Percentiles rank a stretch among this genome's conserved stretches.
Evolutionary conservation across 2,113 vertebrate genomes (phyloP).

Genomic region (Dascyllus trimaculatus): DNA sequence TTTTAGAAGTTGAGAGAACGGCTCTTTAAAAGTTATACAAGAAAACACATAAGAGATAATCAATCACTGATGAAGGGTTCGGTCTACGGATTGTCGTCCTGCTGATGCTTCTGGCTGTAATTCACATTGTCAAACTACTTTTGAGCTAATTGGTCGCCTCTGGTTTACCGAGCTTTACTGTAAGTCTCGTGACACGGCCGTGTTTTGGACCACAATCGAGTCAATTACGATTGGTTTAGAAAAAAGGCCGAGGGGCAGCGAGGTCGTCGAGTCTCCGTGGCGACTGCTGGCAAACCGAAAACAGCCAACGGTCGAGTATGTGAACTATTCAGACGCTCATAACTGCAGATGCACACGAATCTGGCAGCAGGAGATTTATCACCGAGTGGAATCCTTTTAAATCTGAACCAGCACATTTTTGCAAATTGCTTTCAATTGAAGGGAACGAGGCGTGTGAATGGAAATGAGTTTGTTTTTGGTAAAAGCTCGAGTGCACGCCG

Average conservation of each 20-base stretch:
- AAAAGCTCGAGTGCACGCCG: not conserved
- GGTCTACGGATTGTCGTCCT: not conserved
- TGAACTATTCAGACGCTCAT: not conserved
- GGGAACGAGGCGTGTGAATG: too few species aligned
- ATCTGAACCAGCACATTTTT: too few species aligned
- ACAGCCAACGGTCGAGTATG: not conserved
- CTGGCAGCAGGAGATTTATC: not conserved
- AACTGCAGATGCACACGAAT: not conserved
- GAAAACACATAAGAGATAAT: too few species aligned
- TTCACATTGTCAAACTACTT: constrained; percentile 14
- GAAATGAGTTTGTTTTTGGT: not conserved
- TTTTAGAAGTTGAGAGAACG: not conserved
- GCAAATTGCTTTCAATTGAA: not conserved
- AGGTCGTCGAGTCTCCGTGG: constrained; percentile 8
- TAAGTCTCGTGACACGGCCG: not conserved
- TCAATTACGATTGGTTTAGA: constrained; percentile 32
- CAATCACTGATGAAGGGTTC: too few species aligned
- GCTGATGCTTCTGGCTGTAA: not conserved
- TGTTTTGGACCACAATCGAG: constrained; percentile 20
- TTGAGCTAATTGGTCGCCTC: not conserved
- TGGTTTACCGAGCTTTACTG: not conserved
- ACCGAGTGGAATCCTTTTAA: not conserved
- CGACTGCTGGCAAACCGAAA: not conserved
- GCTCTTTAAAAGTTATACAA: not conserved
- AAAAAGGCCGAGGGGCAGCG: constrained; percentile 19